phyloP scores from a whole-genome alignment of 2,113 vertebrate species.

The Aspiorhynchus laticeps region DNA sequence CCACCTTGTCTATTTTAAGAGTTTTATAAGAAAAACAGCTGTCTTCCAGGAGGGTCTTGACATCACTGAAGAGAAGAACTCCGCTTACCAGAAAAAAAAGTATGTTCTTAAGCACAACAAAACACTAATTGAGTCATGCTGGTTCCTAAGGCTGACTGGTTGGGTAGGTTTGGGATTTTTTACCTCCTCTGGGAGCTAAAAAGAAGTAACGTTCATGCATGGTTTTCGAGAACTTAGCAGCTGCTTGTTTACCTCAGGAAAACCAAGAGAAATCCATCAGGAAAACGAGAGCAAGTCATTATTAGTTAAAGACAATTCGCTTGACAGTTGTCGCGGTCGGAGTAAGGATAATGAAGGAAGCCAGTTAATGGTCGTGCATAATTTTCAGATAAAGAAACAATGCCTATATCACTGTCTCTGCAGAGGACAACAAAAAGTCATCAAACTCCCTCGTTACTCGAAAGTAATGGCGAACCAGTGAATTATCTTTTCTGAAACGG shows the following conservation, averaged over 20 bases:
- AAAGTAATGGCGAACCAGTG: slow-evolving; percentile 22
- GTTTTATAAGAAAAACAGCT: slow-evolving; percentile 27
- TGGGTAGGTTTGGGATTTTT: slow-evolving; percentile 58
- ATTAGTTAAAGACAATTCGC: slow-evolving; percentile 55
- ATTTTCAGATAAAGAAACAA: slow-evolving; percentile 55
- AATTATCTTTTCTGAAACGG: slow-evolving; percentile 6
- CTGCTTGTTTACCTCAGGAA: slow-evolving; percentile 68
- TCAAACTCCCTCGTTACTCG: slow-evolving; percentile 32
- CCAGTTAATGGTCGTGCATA: slow-evolving; percentile 43
- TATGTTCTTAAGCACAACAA: slow-evolving; percentile 59
- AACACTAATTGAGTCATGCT: slow-evolving; percentile 66
- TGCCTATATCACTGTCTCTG: slow-evolving; percentile 35
- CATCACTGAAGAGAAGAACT: slow-evolving; percentile 50
- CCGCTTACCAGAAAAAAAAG: slow-evolving; percentile 32
- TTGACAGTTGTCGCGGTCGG: slow-evolving; percentile 43
- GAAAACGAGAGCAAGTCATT: slow-evolving; percentile 61
- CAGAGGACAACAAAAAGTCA: slow-evolving; percentile 35
- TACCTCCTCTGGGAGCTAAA: slow-evolving; percentile 61
- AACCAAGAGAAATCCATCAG: slow-evolving; percentile 65
- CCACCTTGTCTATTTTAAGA: slow-evolving; percentile 52
- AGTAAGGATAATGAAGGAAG: slow-evolving; percentile 55
- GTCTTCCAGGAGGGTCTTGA: slow-evolving; percentile 62
- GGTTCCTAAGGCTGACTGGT: slow-evolving; percentile 63
- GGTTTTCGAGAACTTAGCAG: slow-evolving; percentile 56
- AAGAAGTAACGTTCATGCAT: slow-evolving; percentile 59